phyloP scores from a whole-genome alignment of 2,113 vertebrate genomes.

The Prietella phreatophila region DNA sequence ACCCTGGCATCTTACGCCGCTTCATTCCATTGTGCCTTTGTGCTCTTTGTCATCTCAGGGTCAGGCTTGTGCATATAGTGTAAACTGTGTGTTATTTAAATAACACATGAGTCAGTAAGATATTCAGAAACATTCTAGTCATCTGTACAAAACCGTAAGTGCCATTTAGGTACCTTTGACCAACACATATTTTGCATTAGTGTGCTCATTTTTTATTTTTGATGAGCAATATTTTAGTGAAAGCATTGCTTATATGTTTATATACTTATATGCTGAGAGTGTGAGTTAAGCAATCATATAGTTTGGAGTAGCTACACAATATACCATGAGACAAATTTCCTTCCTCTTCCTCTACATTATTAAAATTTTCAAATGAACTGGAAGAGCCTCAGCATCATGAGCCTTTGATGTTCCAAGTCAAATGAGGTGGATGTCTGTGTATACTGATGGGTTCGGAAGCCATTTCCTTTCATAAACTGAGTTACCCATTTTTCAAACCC shows the following conservation, averaged over 20 bases:
- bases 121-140: background rate
- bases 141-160: background rate
- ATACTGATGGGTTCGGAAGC: slow-evolving; percentile 73
- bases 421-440: slow-evolving; percentile 73
- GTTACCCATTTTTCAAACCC: slow-evolving; percentile 66
- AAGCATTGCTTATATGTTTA: background rate
- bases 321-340: slow-evolving; percentile 2
- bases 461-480: slow-evolving; percentile 56
- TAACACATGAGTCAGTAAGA: background rate
- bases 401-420: slow-evolving; percentile 77
- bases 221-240: background rate
- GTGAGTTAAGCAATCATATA: background rate
- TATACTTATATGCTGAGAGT: background rate
- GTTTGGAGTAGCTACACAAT: background rate
- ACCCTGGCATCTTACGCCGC: slow-evolving; percentile 48
- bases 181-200: background rate
- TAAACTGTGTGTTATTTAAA: background rate
- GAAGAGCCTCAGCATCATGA: slow-evolving; percentile 67
- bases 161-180: background rate
- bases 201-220: background rate
- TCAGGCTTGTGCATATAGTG: background rate
- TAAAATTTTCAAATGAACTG: slow-evolving; percentile 55
- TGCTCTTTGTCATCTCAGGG: slow-evolving; percentile 10
- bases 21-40: slow-evolving; percentile 45
- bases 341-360: slow-evolving; percentile 6